Evolutionary conservation across 2,888 invertebrate genomes (phyloP).

Genomic region (Vannuccia rotundouncinata): DNA sequence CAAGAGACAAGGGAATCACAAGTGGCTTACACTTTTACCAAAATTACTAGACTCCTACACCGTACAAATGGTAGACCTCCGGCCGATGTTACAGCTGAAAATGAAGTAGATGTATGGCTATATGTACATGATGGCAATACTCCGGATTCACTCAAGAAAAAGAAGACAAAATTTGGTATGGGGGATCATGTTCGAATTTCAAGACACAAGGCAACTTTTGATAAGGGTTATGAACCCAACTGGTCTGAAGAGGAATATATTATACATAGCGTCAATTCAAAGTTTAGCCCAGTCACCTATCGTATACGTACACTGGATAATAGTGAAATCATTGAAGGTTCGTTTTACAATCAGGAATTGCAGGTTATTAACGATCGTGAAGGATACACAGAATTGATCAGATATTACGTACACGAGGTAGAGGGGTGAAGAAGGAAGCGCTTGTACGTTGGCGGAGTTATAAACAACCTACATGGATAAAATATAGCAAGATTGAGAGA

Average conservation of each 20-base stretch:
- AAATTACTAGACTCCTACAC: neutral
- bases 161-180: conserved; percentile 14
- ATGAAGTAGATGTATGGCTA: conserved; percentile 5
- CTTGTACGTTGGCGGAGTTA: too few species aligned
- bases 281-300: conserved; percentile 1
- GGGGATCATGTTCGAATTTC: neutral
- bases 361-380: neutral
- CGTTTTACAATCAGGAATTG: neutral
- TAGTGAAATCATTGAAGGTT: conserved; percentile 19
- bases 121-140: neutral
- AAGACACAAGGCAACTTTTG: conserved; percentile 1
- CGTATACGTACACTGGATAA: conserved; percentile 20
- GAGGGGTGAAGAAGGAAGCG: neutral
- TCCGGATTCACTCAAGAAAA: neutral
- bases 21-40: conserved; percentile 17
- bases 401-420: too few species aligned
- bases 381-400: too few species aligned
- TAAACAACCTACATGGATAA: conserved; percentile 11
- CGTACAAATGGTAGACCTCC: neutral
- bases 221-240: conserved; percentile 6
- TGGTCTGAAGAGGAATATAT: conserved; percentile 6
- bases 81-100: neutral
- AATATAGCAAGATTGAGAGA: conserved; percentile 7
- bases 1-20: neutral
- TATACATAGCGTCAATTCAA: conserved; percentile 1